Conservation (phyloP, 2,888 invertebrate genomes). For the Mactromeris polynyma region DNA sequence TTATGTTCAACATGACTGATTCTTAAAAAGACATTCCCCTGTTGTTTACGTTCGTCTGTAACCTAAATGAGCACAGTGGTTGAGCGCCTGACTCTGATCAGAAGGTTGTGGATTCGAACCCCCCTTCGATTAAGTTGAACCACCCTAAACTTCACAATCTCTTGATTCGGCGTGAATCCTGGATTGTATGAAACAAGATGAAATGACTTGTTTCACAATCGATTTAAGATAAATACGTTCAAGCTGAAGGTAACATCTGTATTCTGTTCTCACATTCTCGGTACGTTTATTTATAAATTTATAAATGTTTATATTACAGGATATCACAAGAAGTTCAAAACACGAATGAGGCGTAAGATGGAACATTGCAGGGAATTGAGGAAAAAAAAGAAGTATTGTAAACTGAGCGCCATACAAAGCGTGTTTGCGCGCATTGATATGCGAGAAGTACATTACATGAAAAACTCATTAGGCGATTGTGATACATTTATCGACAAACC, state of each 20-base stretch:
- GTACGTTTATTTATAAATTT: neutral
- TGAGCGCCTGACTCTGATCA: too few relatives aligned
- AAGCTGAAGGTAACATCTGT: neutral
- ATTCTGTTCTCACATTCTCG: neutral
- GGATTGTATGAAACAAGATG: too few relatives aligned
- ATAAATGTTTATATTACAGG: slow-evolving; percentile 36
- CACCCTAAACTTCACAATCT: too few relatives aligned
- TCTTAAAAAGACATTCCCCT: too few relatives aligned
- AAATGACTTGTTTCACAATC: too few relatives aligned
- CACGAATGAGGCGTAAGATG: slow-evolving; percentile 60
- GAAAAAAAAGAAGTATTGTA: slow-evolving; percentile 52
- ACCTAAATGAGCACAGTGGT: neutral
- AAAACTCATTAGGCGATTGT: slow-evolving; percentile 42
- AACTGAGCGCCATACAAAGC: slow-evolving; percentile 50
- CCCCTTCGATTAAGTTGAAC: too few relatives aligned
- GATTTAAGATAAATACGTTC: too few relatives aligned
- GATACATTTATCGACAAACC: neutral
- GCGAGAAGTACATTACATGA: slow-evolving; percentile 48
- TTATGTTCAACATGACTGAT: too few relatives aligned
- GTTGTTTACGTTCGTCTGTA: too few relatives aligned
- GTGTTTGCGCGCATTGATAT: slow-evolving; percentile 51
- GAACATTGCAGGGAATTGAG: slow-evolving; percentile 37
- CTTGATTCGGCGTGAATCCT: too few relatives aligned
- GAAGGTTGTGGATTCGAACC: too few relatives aligned
- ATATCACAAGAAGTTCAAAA: slow-evolving; percentile 54